These are phyloP conservation scores for Plebejus argus DNA, from an alignment of 2,888 invertebrate species.

Conservation along the genomic window DNA sequence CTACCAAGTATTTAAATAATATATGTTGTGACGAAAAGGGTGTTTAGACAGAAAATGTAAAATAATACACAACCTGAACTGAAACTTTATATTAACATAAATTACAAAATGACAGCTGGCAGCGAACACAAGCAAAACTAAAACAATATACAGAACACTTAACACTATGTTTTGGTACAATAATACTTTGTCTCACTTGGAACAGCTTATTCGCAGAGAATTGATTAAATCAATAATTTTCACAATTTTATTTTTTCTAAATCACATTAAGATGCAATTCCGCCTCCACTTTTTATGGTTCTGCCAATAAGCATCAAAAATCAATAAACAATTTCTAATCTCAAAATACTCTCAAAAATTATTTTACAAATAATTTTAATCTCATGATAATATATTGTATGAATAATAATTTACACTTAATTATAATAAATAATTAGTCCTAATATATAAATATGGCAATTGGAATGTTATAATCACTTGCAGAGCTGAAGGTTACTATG, in stretches of 20 bases:
- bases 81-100: constrained; percentile 16
- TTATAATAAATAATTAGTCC: background rate
- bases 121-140: background rate
- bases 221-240: too few species aligned
- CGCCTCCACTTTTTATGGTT: too few species aligned
- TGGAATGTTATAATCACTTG: constrained; percentile 23
- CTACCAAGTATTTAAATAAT: too few species aligned
- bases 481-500: background rate
- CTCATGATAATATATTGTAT: background rate
- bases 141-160: constrained; percentile 11
- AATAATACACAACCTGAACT: constrained; percentile 1
- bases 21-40: background rate
- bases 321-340: background rate
- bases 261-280: background rate
- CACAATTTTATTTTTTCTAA: background rate
- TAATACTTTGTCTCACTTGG: constrained; percentile 15
- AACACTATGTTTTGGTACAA: constrained; percentile 9
- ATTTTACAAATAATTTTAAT: background rate
- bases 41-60: too few species aligned
- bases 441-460: constrained; percentile 17
- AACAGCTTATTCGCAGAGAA: background rate
- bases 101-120: constrained; percentile 7
- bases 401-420: background rate
- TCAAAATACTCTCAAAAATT: background rate
- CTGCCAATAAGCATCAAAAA: background rate